phyloP scores from a whole-genome alignment of 2,113 vertebrate genomes.

The Haemorhous mexicanus region DNA sequence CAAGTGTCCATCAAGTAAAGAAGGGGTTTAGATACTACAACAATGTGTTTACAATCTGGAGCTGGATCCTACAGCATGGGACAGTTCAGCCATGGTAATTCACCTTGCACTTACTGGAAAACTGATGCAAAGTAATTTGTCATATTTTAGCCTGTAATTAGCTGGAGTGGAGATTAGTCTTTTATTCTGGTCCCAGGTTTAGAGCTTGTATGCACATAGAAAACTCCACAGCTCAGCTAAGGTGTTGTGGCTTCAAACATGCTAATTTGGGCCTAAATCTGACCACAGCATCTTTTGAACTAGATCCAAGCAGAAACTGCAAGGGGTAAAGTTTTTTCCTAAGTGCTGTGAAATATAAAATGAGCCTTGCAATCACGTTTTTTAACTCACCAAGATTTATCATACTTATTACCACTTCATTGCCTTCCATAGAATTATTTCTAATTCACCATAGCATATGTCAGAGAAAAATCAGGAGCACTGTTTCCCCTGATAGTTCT shows the following conservation, averaged over 20 bases:
- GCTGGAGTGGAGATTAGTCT: background rate
- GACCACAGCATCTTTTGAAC: background rate
- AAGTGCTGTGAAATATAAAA: background rate
- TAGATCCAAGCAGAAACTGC: background rate
- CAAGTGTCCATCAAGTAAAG: background rate
- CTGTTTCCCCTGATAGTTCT: background rate
- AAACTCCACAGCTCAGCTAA: background rate
- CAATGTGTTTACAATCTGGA: background rate
- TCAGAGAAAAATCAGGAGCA: background rate
- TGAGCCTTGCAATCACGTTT: background rate
- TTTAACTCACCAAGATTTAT: background rate
- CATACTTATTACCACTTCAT: background rate
- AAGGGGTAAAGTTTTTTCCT: background rate
- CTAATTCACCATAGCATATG: background rate
- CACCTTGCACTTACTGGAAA: background rate
- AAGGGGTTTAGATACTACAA: background rate
- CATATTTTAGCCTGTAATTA: background rate
- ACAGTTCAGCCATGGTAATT: background rate
- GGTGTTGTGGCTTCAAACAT: background rate
- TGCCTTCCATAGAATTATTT: conserved; percentile 6
- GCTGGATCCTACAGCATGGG: background rate
- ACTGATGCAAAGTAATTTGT: background rate
- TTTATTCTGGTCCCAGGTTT: background rate
- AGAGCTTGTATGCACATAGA: background rate
- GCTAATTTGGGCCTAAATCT: background rate